Evolutionary conservation across 2,888 invertebrate species (phyloP).

Genomic region (Thymelicus lineola): DNA sequence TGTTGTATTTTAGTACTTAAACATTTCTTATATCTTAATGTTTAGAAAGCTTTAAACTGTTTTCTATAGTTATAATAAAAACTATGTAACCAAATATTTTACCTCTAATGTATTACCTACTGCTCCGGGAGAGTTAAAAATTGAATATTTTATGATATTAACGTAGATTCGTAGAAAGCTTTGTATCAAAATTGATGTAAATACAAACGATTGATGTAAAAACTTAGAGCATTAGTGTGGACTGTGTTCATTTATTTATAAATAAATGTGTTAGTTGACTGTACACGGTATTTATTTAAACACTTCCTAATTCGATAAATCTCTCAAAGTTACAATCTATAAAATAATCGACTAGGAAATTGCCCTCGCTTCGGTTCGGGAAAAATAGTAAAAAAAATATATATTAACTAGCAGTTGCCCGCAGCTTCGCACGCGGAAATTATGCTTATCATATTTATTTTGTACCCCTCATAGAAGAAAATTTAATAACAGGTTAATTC

Average conservation of each 20-base stretch:
- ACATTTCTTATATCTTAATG: conserved; percentile 1
- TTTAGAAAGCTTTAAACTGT: conserved; percentile 19
- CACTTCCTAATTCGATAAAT: conserved; percentile 17
- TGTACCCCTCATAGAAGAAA: no score
- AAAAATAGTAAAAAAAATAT: no score
- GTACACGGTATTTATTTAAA: conserved; percentile 38
- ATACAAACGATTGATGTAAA: conserved; percentile 34
- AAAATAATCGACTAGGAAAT: no score
- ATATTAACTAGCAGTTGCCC: no score
- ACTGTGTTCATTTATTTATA: conserved; percentile 78
- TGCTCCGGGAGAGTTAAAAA: conserved; percentile 73
- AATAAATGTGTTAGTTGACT: conserved; percentile 75
- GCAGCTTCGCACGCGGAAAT: no score
- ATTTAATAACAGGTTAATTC: no score
- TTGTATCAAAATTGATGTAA: conserved; percentile 38
- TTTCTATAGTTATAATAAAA: background rate
- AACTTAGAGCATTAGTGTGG: conserved; percentile 55
- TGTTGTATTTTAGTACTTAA: background rate
- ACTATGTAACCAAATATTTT: background rate
- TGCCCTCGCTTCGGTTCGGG: no score
- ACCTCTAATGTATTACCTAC: conserved; percentile 6
- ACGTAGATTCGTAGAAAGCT: conserved; percentile 39
- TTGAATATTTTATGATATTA: conserved; percentile 36
- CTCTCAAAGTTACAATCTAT: no score
- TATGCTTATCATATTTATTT: no score